Percentiles rank a stretch among this genome's conserved stretches.
Evolutionary conservation across 2,888 invertebrate species (phyloP).

Genomic region (Colletes collaris): DNA sequence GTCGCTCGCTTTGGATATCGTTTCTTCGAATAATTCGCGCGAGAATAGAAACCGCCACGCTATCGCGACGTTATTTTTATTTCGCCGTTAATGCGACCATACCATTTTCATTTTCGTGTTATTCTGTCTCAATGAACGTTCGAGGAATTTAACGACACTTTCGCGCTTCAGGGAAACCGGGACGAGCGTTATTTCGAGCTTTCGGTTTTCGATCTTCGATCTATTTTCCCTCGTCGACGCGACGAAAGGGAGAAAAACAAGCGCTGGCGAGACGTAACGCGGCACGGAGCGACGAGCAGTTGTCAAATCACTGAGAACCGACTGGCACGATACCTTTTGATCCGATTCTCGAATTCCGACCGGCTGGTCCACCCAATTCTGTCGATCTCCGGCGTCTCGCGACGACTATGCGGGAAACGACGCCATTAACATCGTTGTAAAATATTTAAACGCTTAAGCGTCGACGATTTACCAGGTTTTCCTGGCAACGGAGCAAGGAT

Average conservation of each 20-base stretch:
- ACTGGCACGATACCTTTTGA: conserved; percentile 17
- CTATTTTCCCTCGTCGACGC: no score
- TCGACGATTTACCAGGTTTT: conserved; percentile 6
- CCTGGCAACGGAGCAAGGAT: conserved; percentile 41
- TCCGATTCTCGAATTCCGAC: conserved; percentile 2
- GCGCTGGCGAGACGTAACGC: no score
- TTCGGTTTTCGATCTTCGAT: no score
- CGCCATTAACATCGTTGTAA: conserved; percentile 33
- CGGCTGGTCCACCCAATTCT: conserved; percentile 20
- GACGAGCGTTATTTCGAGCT: no score
- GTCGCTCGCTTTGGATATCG: not conserved
- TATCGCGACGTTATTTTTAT: no score
- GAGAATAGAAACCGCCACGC: no score
- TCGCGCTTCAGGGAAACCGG: no score
- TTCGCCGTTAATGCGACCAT: no score
- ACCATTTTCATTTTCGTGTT: no score
- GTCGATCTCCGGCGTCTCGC: conserved; percentile 28
- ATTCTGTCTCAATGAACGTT: no score
- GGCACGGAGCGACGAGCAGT: not conserved
- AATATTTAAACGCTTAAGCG: conserved; percentile 23
- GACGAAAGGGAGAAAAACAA: no score
- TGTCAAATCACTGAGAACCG: not conserved
- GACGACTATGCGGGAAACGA: not conserved
- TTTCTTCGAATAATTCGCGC: not conserved
- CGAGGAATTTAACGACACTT: no score